Evolutionary conservation across 1,140 invertebrate genomes (phyloP).

Genomic region (Drosophila nasuta): DNA sequence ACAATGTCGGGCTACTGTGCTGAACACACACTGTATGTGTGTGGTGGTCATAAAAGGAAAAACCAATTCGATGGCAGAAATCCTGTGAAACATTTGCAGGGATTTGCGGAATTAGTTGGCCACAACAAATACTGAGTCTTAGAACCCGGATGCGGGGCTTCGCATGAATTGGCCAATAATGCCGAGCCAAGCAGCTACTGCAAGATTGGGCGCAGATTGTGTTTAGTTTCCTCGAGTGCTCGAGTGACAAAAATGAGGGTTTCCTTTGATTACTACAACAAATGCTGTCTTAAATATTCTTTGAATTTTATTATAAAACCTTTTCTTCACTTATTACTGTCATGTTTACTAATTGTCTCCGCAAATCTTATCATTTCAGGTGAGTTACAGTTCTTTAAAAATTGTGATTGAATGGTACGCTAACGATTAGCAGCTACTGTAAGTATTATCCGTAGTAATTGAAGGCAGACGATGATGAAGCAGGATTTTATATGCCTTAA

Average conservation of each 20-base stretch:
- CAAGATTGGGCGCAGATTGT: constrained; percentile 1
- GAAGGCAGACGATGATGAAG: neutral
- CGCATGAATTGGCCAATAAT: neutral
- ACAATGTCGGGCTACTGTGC: constrained; percentile 57
- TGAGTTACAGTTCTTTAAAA: constrained; percentile 50
- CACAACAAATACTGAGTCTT: constrained; percentile 32
- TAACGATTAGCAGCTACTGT: constrained; percentile 58
- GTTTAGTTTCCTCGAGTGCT: neutral
- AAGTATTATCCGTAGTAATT: constrained; percentile 52
- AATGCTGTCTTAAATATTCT: neutral
- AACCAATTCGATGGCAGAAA: constrained; percentile 72
- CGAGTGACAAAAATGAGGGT: neutral
- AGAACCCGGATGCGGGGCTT: neutral
- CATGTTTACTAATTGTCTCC: constrained; percentile 16
- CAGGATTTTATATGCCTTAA: constrained; percentile 2
- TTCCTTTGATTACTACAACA: neutral
- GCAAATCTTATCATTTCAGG: constrained; percentile 54
- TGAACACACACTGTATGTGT: neutral
- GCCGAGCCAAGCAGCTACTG: neutral
- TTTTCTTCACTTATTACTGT: neutral
- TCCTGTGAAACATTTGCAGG: constrained; percentile 74
- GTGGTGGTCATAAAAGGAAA: constrained; percentile 65
- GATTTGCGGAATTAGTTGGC: constrained; percentile 70
- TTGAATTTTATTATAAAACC: neutral
- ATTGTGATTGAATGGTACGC: constrained; percentile 9